Base-by-base conservation (phyloP, 2,888 invertebrate genomes). In the Idaea aversata region DNA sequence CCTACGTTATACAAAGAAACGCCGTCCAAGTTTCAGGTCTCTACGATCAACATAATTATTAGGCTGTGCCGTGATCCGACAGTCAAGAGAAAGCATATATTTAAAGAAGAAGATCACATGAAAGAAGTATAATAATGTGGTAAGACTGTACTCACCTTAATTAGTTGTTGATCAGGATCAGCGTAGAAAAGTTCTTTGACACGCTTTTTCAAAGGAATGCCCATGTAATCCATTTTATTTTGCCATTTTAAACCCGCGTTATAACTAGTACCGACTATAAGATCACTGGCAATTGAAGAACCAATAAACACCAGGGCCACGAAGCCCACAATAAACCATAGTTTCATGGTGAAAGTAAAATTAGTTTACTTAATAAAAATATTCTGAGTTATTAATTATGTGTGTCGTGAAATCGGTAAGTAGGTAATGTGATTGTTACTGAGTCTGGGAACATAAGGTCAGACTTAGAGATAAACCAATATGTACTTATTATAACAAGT, bases 111-210 rank as follows among this genome's bases (percentile, higher is more conserved):
- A 25, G 25, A 25, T 25, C 25, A 25, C 3, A 25, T 25, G 25
- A 25, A 25, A 1, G 5, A 36, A 10, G 10, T 36, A 36, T 10
- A 67, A 71, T 63, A 77, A 73, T 10, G 13, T 34, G 15, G 25
- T 25, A 25, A 25, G 25, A 34, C 13, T 5, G 57, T 64, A 73
- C 77, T 80, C 74, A 86, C 87, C 78, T 72, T 82, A 47, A 88
- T 84, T 13, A 81, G 68, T 75, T 83, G 80, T 68, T 85, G 85
- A 5, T 74, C 73, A 7, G 88, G 81, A 67, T 88, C 86, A 0
- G 86, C 77, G 69, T 79, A 90, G 70, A 91, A 91, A 1, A 84
- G 69, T 74, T 88, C 83, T 68, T 90, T 91, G 0, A 88, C 86
- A 61, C 90, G 79, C 68, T 88, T 90, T 66, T 79, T 84, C 62